phyloP scores from a whole-genome alignment of 2,113 vertebrate genomes.

The Sceloporus undulatus region DNA sequence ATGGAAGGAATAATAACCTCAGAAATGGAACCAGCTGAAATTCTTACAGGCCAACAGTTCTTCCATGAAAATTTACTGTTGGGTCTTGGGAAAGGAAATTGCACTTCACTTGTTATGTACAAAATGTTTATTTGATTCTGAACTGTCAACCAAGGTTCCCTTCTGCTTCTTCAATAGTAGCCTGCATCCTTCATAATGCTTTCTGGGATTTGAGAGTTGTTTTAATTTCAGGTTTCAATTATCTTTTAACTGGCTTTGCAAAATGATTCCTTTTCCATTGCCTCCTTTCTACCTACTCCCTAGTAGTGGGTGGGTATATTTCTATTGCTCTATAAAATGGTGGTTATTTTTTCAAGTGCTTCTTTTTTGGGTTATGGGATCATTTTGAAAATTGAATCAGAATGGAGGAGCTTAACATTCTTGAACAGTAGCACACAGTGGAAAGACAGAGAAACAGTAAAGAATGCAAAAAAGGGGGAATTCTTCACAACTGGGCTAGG shows the following conservation, averaged over 20 bases:
- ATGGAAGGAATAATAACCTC: not conserved
- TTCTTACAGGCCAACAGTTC: not conserved
- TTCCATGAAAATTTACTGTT: not conserved
- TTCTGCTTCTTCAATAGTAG: not conserved
- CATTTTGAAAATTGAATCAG: conserved; percentile 59
- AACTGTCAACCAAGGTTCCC: not conserved
- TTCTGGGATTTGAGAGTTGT: not conserved
- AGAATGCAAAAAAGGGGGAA: not conserved
- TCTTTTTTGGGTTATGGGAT: conserved; percentile 46
- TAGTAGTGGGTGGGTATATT: conserved; percentile 8
- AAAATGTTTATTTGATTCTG: conserved; percentile 11
- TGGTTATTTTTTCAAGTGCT: conserved; percentile 24
- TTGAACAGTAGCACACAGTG: conserved; percentile 28
- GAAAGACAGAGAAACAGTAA: conserved; percentile 19
- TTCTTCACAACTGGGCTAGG: not conserved
- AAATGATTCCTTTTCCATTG: not conserved
- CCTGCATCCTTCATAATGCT: not conserved
- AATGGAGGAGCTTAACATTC: conserved; percentile 44
- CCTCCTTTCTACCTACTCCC: not conserved
- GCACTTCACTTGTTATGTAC: not conserved
- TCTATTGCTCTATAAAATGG: conserved; percentile 36
- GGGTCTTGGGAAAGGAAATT: conserved; percentile 1
- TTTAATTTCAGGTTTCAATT: conserved; percentile 30
- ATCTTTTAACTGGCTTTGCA: conserved; percentile 11
- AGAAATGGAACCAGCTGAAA: not conserved